These are phyloP conservation scores for Trichogramma pretiosum DNA, from an alignment of 1,140 invertebrate species.

Conservation along the genomic window DNA sequence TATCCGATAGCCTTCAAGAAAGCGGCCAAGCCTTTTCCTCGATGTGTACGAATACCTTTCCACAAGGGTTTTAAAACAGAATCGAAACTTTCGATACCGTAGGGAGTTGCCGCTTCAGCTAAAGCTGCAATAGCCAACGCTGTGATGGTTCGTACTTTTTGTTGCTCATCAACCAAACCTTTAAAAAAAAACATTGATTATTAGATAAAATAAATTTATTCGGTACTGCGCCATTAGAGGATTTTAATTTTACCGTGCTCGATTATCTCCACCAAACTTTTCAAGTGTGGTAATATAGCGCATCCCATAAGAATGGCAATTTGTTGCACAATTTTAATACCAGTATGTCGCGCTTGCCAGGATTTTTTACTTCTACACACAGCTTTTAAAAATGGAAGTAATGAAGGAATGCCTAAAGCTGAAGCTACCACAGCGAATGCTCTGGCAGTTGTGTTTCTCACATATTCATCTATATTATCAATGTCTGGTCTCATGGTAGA, in stretches of 20 bases:
- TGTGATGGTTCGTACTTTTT: slow-evolving; percentile 93
- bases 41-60: slow-evolving; percentile 97
- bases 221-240: no score
- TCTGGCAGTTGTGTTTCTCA: slow-evolving; percentile 96
- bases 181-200: slow-evolving; percentile 14
- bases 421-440: slow-evolving; percentile 99
- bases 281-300: slow-evolving; percentile 96
- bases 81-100: slow-evolving; percentile 99
- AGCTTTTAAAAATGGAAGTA: slow-evolving; percentile 97
- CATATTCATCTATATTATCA: slow-evolving; percentile 99
- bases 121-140: slow-evolving; percentile 96
- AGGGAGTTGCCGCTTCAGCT: slow-evolving; percentile 96
- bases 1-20: slow-evolving; percentile 99
- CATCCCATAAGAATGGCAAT: slow-evolving; percentile 99
- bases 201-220: neutral
- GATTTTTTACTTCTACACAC: slow-evolving; percentile 99
- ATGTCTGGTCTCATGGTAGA: slow-evolving; percentile 99
- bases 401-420: slow-evolving; percentile 93
- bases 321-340: slow-evolving; percentile 99
- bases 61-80: slow-evolving; percentile 97
- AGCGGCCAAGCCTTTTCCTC: slow-evolving; percentile 97
- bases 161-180: slow-evolving; percentile 75
- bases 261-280: slow-evolving; percentile 97
- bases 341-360: slow-evolving; percentile 99
- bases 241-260: slow-evolving; percentile 82